Base-by-base conservation (phyloP, 1,140 invertebrate genomes). In the Galendromus occidentalis region DNA sequence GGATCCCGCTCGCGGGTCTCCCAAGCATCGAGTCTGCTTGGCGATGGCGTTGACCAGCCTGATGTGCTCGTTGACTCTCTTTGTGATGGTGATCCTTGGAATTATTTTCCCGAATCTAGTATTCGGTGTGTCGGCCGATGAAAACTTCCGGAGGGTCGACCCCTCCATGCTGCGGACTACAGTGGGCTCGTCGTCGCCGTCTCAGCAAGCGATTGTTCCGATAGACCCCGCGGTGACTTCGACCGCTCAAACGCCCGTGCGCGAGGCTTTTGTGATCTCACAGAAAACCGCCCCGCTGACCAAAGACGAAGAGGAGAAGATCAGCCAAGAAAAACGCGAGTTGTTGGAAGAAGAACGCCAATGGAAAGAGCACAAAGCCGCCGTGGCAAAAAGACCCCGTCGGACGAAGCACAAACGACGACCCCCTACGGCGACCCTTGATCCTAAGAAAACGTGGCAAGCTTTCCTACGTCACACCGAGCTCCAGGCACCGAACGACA, bases 391-490 rank as follows among this genome's bases (percentile, higher is more conserved):
- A 25, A 25, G 51, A 59, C 25, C 14, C 9, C 25, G 14, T 12
- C 25, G 51, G 25, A 17, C 25, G 12, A 59, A 59, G 22, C 51
- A 59, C 51, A 59, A 59, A 25, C 51, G 51, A 1, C 51, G 51
- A 29, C 4, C 9, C 33, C 51, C 22, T 4, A 33, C 25, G 1
- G 51, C 33, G 25, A 33, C 33, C 12, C 51, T 59, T 14, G 51
- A 59, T 25, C 51, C 51, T 1, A 25, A 33, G 12, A 59, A 59
- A 25, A 59, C 51, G 2, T 59, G 51, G 51, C 14, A 59, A 18
- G 51, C 51, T 9, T 59, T 59, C 51, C 20, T 59, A 33, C 51
- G 51, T 25, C 51, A 59, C 22, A 59, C 51, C 17, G 51, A 59
- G 33, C 51, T 25, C 51, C 51, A 59, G 22, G 25, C 25, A 2